phyloP scores from a whole-genome alignment of 2,888 invertebrate genomes.

The Drosophila leonis region DNA sequence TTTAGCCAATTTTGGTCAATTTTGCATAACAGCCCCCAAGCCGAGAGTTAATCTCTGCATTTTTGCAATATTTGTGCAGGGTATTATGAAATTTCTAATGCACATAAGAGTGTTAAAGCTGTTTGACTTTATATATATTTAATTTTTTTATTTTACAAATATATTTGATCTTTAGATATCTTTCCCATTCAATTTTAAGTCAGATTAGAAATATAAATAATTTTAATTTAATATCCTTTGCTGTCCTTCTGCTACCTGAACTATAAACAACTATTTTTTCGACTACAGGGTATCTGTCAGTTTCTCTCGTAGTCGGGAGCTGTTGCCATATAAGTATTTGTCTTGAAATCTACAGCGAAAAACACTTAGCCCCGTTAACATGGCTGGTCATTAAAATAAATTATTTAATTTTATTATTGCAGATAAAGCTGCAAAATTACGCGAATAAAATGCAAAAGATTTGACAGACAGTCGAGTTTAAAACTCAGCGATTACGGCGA shows the following conservation, averaged over 20 bases:
- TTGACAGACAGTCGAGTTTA: slow-evolving; percentile 55
- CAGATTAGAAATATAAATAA: neutral
- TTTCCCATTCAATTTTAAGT: neutral
- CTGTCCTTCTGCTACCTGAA: neutral
- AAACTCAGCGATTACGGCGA: slow-evolving; percentile 30
- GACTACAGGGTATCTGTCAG: slow-evolving; percentile 30
- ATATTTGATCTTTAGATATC: neutral
- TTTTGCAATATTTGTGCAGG: neutral
- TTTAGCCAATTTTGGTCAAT: slow-evolving; percentile 63
- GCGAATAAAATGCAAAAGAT: slow-evolving; percentile 51
- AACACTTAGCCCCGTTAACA: slow-evolving; percentile 79
- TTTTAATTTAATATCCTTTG: neutral
- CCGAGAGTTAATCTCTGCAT: slow-evolving; percentile 9
- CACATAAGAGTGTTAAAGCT: too few species aligned
- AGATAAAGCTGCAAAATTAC: slow-evolving; percentile 67
- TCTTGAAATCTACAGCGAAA: slow-evolving; percentile 72
- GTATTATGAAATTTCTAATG: neutral
- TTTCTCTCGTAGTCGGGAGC: slow-evolving; percentile 3
- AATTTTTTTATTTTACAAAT: neutral
- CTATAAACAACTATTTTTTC: neutral
- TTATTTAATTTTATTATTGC: slow-evolving; percentile 76
- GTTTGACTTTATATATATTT: neutral
- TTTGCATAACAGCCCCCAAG: slow-evolving; percentile 57
- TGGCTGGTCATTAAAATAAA: slow-evolving; percentile 71
- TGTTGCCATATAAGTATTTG: slow-evolving; percentile 36